Evolutionary conservation across 2,113 vertebrate species (phyloP), one percentile per base, ranked within the genome.

Genomic region (Fregetta grallaria): DNA sequence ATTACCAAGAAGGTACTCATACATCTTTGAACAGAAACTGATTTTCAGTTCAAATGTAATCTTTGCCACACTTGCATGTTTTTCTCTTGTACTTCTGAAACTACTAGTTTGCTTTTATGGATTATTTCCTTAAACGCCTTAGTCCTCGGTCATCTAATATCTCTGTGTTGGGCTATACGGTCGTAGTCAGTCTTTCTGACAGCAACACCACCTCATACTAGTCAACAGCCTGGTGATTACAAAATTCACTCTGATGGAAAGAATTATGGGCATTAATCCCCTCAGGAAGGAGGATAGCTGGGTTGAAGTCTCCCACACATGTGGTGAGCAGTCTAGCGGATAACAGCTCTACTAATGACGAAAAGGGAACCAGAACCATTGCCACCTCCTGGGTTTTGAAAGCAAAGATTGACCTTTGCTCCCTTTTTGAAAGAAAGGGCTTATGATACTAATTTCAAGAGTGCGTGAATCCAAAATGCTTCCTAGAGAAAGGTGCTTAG

Each of bases 371-470:
- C 93, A 96, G 84, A 95, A 97, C 93, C 91, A 72, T 58, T 38
- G 49, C 93, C 93, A 67, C 96, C 96, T 93, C 95, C 93, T 70
- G 94, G 90, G 90, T 91, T 96, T 96, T 91, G 96, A 96, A 96
- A 96, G 95, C 94, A 91, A 91, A 96, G 94, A 75, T 68, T 95
- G 95, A 97, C 94, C 96, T 96, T 85, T 97, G 94, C 90, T 93
- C 94, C 61, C 70, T 49, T 63, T 87, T 67, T 94, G 84, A 96
- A 96, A 96, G 93, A 75, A 96, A 95, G 19, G 75, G 84, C 95
- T 96, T 94, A 96, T 94, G 94, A 96, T 96, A 90, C 96, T 93
- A 95, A 90, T 94, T 96, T 96, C 96, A 94, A 96, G 96, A 94
- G 93, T 92, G 92, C 42, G 0, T 88, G 96, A 96, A 96, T 96